These are phyloP conservation scores for Syrista parreyssii DNA, from an alignment of 2,888 invertebrate genomes.

Conservation along the genomic window DNA sequence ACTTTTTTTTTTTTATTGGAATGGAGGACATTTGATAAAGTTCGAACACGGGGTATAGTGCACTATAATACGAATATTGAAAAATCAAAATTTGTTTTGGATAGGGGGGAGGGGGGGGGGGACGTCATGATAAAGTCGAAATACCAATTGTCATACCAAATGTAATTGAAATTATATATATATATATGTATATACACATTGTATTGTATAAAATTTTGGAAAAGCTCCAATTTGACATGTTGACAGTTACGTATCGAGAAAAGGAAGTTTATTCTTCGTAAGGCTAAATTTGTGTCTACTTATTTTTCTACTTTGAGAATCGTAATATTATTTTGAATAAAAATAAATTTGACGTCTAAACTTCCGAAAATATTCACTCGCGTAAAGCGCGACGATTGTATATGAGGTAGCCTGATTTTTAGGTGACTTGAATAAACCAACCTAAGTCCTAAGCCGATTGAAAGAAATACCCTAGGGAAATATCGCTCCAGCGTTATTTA, in stretches of 20 bases:
- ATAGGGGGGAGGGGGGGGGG: neutral
- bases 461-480: neutral
- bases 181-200: neutral
- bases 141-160: neutral
- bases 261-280: neutral
- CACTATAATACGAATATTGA: neutral
- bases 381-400: neutral
- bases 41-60: neutral
- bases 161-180: neutral
- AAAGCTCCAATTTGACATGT: neutral
- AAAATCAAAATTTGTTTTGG: neutral
- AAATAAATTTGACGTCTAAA: neutral
- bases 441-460: neutral
- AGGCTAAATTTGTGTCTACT: no score
- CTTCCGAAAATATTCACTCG: neutral
- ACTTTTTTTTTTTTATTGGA: neutral
- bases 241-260: neutral
- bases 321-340: no score
- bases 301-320: no score
- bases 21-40: neutral
- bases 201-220: neutral
- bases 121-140: neutral
- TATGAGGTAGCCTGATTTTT: neutral
- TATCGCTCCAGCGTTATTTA: neutral
- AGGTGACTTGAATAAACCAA: neutral